Base-by-base conservation (phyloP, 2,113 vertebrate species). In the Chaetodon trifascialis region DNA sequence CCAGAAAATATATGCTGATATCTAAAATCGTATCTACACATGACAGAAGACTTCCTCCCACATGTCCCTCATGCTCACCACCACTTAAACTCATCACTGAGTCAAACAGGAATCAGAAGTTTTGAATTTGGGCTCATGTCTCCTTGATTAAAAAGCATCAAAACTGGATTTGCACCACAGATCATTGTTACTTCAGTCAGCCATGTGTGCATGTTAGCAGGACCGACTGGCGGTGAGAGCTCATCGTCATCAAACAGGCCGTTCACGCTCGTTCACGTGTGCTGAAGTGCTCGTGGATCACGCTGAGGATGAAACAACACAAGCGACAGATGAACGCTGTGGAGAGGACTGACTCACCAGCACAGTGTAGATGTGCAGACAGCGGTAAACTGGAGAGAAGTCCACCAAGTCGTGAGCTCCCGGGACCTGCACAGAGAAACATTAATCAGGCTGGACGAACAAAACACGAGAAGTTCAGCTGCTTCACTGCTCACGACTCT, bases 381-480 rank as follows among this genome's bases (percentile, higher is more conserved):
- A 99, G 25, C 97, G 95, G 89, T 99, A 99, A 10, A 99, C 98
- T 0, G 98, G 98, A 2, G 98, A 99, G 91, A 99, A 99, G 84
- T 99, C 98, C 91, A 99, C 98, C 93, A 99, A 81, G 67, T 99
- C 98, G 73, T 99, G 98, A 51, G 98, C 97, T 21, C 97, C 98
- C 0, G 96, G 96, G 11, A 98, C 95, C 98, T 99, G 65, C 17
- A 55, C 11, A 80, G 6, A 80, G 9, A 49, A 23, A 88, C 2
- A 47, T 38, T 2, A 30, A 11, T 81, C 52, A 81, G 51, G 30
- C 9, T 12, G 30, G 5, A 77, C 21, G 17, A 30, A 34, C 49
- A n/a, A 47, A 36, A 73, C 38, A 46, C 69, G 8, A 40, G 0
- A 56, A 16, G 4, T 36, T 16, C 1, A 10, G 30, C 15, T 42